Conservation (phyloP, 2,888 invertebrate species). For the Papilio protenor region DNA sequence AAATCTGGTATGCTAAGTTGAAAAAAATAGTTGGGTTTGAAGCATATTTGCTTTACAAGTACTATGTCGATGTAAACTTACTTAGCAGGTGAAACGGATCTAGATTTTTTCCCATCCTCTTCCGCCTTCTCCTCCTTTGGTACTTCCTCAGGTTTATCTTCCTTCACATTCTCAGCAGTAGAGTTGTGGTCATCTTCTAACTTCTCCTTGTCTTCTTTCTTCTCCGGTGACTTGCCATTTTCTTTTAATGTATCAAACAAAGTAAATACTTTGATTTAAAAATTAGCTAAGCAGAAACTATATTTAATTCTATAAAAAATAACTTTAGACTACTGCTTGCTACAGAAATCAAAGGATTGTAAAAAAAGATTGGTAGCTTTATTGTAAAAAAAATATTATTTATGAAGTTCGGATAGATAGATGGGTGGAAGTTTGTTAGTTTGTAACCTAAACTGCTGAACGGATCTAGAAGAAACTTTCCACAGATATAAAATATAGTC, state of each 20-base stretch:
- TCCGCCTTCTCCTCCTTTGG: slow-evolving; percentile 60
- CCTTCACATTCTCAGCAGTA: slow-evolving; percentile 62
- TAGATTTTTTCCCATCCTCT: slow-evolving; percentile 68
- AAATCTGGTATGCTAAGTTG: no score
- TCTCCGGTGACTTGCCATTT: slow-evolving; percentile 79
- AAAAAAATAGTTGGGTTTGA: no score
- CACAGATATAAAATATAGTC: no score
- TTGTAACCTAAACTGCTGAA: no score
- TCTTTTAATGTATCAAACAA: slow-evolving; percentile 55
- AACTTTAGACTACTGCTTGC: slow-evolving; percentile 11
- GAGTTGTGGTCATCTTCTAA: slow-evolving; percentile 70
- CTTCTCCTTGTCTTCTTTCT: slow-evolving; percentile 69
- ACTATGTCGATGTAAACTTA: slow-evolving; percentile 50
- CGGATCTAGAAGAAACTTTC: no score
- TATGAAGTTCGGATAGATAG: no score
- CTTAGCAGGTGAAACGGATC: slow-evolving; percentile 77
- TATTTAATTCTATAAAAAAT: neutral
- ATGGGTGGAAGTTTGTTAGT: no score
- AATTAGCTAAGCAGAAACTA: neutral
- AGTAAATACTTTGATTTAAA: neutral
- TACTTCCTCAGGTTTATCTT: slow-evolving; percentile 68
- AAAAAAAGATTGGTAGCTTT: no score
- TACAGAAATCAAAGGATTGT: neutral
- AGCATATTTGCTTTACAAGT: neutral
- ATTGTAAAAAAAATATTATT: no score